phyloP scores from a whole-genome alignment of 2,797 vertebrate species.

The Sternarchorhynchus goeldii region DNA sequence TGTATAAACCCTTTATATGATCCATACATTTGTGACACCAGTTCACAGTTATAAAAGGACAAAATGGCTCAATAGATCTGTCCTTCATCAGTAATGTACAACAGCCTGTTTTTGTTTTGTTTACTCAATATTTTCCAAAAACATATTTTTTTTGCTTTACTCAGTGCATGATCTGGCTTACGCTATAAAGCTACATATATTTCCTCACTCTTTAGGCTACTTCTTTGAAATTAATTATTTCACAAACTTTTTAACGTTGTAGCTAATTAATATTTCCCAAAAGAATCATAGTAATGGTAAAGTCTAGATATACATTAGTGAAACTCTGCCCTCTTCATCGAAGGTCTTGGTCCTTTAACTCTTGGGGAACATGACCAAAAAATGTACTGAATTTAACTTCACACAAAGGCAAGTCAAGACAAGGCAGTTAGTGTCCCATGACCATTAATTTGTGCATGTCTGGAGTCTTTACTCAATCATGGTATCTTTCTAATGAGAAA shows the following conservation, averaged over 20 bases:
- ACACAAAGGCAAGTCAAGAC: not conserved
- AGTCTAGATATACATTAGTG: not conserved
- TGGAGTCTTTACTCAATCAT: not conserved
- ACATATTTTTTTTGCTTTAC: conserved; percentile 31
- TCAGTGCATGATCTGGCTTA: conserved; percentile 44
- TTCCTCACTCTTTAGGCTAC: not conserved
- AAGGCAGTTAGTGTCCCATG: not conserved
- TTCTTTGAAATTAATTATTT: not conserved
- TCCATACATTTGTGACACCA: conserved; percentile 57
- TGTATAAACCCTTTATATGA: conserved; percentile 48
- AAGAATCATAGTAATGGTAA: too few species aligned
- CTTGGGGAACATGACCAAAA: too few species aligned
- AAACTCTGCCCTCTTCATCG: not conserved
- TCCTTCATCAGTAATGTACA: conserved; percentile 36
- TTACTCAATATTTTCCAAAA: conserved; percentile 19
- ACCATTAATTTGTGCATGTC: not conserved
- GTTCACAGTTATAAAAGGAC: conserved; percentile 56
- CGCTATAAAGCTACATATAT: conserved; percentile 13
- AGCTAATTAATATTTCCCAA: not conserved
- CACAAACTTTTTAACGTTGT: not conserved
- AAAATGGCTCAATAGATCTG: conserved; percentile 52
- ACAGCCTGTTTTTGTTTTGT: conserved; percentile 30
- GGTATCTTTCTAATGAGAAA: conserved; percentile 6
- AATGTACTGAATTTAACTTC: too few species aligned
- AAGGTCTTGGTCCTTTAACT: not conserved